These are phyloP conservation scores for Calidris pugnax DNA, from an alignment of 2,113 vertebrate genomes.

Conservation along the genomic window DNA sequence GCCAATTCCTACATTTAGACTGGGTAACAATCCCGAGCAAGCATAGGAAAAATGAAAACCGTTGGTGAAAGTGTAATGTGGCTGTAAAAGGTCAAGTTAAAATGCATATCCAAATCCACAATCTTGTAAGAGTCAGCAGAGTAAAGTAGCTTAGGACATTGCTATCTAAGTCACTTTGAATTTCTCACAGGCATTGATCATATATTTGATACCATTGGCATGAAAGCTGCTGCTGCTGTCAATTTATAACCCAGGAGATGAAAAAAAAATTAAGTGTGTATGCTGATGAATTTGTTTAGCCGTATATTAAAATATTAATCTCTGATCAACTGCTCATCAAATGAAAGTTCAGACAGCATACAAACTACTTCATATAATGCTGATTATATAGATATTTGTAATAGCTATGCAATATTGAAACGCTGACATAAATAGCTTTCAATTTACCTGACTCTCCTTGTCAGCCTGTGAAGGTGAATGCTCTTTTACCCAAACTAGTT, in stretches of 20 bases:
- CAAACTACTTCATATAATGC: neutral
- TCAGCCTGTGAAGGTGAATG: slow-evolving; percentile 57
- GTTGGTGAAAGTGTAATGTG: neutral
- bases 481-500: slow-evolving; percentile 14
- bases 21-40: neutral
- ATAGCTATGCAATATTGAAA: neutral
- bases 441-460: slow-evolving; percentile 41
- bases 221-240: neutral
- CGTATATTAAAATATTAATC: neutral
- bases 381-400: slow-evolving; percentile 29
- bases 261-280: neutral
- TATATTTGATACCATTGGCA: slow-evolving; percentile 11
- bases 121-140: neutral
- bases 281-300: neutral
- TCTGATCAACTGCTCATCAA: neutral
- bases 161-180: slow-evolving; percentile 34
- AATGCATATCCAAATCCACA: neutral
- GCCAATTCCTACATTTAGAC: neutral
- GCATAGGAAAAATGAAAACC: neutral
- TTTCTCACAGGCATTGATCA: slow-evolving; percentile 9
- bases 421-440: slow-evolving; percentile 27
- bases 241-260: neutral
- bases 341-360: neutral
- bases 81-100: neutral
- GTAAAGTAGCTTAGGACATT: neutral